These are phyloP conservation scores for Napeogenes inachia DNA, from an alignment of 2,888 invertebrate species.

Conservation along the genomic window DNA sequence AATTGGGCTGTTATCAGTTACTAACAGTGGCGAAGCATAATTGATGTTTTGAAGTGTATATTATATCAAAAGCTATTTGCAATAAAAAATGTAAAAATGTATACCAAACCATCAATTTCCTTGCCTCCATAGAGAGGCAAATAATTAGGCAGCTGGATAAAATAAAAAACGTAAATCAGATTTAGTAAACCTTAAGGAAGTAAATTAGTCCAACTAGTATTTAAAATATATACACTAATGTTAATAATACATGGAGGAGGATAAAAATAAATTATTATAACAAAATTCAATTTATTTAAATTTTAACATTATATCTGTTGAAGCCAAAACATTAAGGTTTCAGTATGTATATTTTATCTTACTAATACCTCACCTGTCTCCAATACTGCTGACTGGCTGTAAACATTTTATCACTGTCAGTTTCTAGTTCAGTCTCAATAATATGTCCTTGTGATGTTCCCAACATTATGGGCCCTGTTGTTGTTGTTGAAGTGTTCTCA, in stretches of 20 bases:
- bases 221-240: no score
- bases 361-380: slow-evolving; percentile 82
- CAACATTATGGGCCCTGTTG: slow-evolving; percentile 90
- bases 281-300: no score
- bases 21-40: no score
- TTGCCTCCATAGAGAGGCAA: slow-evolving; percentile 84
- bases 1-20: no score
- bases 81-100: slow-evolving; percentile 23
- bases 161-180: slow-evolving; percentile 31
- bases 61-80: not conserved
- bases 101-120: slow-evolving; percentile 87
- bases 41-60: no score
- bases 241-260: no score
- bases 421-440: slow-evolving; percentile 91
- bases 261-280: no score
- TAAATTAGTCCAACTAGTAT: no score
- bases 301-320: slow-evolving; percentile 17
- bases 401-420: slow-evolving; percentile 90
- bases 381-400: slow-evolving; percentile 87
- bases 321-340: no score
- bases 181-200: slow-evolving; percentile 2
- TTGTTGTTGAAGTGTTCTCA: slow-evolving; percentile 80
- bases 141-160: slow-evolving; percentile 84
- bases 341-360: no score
- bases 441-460: slow-evolving; percentile 94